Conservation (phyloP, 2,888 invertebrate genomes). For the Clivina fossor region DNA sequence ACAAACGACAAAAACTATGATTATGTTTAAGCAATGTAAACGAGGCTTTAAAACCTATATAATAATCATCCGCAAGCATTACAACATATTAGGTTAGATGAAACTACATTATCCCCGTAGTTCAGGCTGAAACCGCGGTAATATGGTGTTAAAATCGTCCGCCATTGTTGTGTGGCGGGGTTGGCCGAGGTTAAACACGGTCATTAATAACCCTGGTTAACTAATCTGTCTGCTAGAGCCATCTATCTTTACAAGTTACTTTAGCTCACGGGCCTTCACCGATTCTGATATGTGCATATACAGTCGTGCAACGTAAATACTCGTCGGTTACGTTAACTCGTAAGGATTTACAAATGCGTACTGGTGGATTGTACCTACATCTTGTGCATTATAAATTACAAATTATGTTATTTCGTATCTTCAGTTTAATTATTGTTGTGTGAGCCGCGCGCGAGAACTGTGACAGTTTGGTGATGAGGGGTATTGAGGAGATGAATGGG, state of each 20-base stretch:
- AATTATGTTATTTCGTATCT: slow-evolving; percentile 34
- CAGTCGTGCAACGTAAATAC: slow-evolving; percentile 5
- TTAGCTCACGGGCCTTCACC: slow-evolving; percentile 46
- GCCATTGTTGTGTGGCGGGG: slow-evolving; percentile 55
- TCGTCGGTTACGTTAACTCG: neutral
- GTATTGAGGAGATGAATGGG: no score
- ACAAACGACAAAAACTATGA: no score
- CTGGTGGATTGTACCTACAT: slow-evolving; percentile 22
- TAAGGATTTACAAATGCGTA: neutral
- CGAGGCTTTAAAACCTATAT: no score
- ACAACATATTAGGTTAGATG: neutral
- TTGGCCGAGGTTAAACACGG: slow-evolving; percentile 62
- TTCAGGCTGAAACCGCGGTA: slow-evolving; percentile 51
- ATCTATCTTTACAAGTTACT: slow-evolving; percentile 57
- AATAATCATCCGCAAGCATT: neutral
- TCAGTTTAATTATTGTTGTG: slow-evolving; percentile 33
- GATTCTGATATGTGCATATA: slow-evolving; percentile 36
- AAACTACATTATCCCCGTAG: neutral
- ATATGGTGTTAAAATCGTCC: slow-evolving; percentile 54
- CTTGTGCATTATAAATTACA: slow-evolving; percentile 31
- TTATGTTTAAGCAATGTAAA: no score
- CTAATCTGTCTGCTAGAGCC: slow-evolving; percentile 62
- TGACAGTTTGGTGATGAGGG: no score
- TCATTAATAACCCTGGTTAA: slow-evolving; percentile 65
- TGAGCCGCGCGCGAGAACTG: no score